Evolutionary conservation across 2,113 vertebrate genomes (phyloP).

Genomic region (Cryptoleucopteryx plumbea): DNA sequence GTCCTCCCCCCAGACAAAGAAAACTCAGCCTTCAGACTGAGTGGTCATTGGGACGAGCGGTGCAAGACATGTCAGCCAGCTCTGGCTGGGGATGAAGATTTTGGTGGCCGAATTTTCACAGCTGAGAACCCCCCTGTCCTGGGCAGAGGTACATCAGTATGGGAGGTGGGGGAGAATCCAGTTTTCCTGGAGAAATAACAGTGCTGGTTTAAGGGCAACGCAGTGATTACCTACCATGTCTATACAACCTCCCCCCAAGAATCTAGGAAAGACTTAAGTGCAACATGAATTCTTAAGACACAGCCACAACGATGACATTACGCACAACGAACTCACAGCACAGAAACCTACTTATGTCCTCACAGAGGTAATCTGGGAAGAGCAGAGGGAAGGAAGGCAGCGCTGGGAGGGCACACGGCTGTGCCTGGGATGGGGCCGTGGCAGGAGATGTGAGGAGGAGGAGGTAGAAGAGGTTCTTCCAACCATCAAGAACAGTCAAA

Average conservation of each 20-base stretch:
- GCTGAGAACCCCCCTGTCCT: not conserved
- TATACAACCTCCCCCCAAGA: not conserved
- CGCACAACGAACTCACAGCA: not conserved
- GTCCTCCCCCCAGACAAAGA: not conserved
- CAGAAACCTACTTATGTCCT: not conserved
- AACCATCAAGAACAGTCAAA: not conserved
- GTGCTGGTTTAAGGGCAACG: not conserved
- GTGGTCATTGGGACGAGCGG: not conserved
- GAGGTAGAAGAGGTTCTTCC: not conserved
- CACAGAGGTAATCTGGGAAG: not conserved
- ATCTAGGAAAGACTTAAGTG: not conserved
- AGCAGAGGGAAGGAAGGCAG: not conserved
- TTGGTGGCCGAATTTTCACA: not conserved
- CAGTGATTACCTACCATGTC: not conserved
- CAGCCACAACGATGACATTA: not conserved
- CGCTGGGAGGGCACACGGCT: fast-evolving
- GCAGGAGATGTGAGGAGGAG: not conserved
- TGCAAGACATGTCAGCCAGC: fast-evolving
- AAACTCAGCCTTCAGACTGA: not conserved
- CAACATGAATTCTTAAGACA: not conserved
- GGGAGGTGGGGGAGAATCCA: not conserved
- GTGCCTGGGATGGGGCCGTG: not conserved
- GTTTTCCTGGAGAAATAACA: not conserved
- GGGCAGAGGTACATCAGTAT: not conserved
- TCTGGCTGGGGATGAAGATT: not conserved